These are phyloP conservation scores for Psophia crepitans DNA, from an alignment of 2,113 vertebrate genomes.

Conservation along the genomic window DNA sequence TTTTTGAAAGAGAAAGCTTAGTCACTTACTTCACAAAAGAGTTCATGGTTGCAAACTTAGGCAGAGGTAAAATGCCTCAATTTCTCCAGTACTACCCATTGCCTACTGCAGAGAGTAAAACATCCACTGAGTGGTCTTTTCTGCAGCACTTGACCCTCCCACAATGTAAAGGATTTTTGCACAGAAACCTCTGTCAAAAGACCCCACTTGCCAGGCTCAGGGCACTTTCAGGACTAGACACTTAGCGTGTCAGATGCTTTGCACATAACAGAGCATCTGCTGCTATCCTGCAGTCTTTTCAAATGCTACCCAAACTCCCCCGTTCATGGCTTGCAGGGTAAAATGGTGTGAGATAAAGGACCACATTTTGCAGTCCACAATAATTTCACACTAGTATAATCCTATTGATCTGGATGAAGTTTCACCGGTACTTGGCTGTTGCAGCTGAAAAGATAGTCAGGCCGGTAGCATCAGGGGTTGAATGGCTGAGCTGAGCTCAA, in stretches of 20 bases:
- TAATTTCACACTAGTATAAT: neutral
- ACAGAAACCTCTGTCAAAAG: neutral
- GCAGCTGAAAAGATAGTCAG: neutral
- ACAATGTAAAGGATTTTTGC: neutral
- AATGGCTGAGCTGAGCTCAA: neutral
- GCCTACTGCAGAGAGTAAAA: neutral
- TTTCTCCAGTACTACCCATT: neutral
- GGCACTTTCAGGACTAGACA: neutral
- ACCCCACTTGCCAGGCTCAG: neutral
- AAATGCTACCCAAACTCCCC: neutral
- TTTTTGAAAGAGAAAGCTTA: neutral
- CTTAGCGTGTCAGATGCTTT: neutral
- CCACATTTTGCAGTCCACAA: neutral
- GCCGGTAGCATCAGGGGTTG: neutral
- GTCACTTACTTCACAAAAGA: neutral
- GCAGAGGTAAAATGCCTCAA: neutral
- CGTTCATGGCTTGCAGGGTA: neutral
- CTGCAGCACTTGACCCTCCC: neutral
- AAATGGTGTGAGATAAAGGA: neutral
- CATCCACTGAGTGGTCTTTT: neutral
- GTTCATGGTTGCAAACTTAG: neutral
- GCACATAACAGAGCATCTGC: neutral
- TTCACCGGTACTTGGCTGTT: neutral
- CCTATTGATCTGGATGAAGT: neutral
- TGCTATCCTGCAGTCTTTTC: neutral